Evolutionary conservation across 2,888 invertebrate species (phyloP), one percentile per base, ranked within the genome.

Genomic region (Cheilosia pagana): DNA sequence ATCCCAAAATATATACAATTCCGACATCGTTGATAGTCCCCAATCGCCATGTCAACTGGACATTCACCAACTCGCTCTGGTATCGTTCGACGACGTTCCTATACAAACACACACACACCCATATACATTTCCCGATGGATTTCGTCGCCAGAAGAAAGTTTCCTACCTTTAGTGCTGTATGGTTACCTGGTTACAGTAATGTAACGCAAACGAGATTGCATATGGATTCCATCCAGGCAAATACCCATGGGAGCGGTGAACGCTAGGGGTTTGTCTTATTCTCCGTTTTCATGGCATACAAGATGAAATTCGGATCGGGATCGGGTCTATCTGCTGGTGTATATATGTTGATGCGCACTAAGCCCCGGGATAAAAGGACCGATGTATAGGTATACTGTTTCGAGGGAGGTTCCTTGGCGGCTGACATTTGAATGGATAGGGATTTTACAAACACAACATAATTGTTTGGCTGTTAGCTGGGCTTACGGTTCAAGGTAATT

Each of bases 41-140:
- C 60, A 75, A 76, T 85, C 67, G 81, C 71, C 75, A 67, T 76
- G 81, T 76, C 85, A 81, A 76, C 79, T 85, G 85, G 85, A 85
- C 85, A 75, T 81, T 71, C 60, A 31, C 55, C 45, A 76, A 65
- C 63, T 53, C 21, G 45, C 41, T 52, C 67, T 70, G n/a, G n/a
- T n/a, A n/a, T n/a, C n/a, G n/a, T 7, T 7, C 28, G 2, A 41
- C 48, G 25, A 12, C 39, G 31, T 52, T 31, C 28, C 28, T 31
- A 31, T 8, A 31, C 7, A 8, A 7, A 31, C 28, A 31, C 28
- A 31, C 10, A 10, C 12, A 31, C 31, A 31, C 31, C n/a, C n/a
- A 31, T 21, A 45, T 41, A 48, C 45, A 21, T 71, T 19, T 59
- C 57, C 72, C 45, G 19, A 19, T 35, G 76, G 45, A 43, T 12